A percentile compares a stretch with the other conserved stretches of the same genome.
Evolutionary conservation across 2,113 vertebrate genomes (phyloP).

Genomic region (Willisornis vidua): DNA sequence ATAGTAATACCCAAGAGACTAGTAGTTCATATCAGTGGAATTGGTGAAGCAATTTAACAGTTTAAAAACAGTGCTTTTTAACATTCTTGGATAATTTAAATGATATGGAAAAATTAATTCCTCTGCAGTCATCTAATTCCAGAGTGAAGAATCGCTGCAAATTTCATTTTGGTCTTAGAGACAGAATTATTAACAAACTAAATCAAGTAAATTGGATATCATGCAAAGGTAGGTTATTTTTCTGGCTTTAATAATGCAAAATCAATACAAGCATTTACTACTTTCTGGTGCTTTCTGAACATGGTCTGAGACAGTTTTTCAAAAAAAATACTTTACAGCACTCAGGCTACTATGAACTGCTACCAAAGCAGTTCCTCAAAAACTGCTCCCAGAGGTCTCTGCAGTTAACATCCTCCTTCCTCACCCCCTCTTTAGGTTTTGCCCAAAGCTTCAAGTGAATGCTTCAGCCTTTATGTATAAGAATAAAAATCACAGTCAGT

Average conservation of each 20-base stretch:
- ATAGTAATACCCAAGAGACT: background rate
- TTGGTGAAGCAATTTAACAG: background rate
- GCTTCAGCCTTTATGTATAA: background rate
- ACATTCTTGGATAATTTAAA: background rate
- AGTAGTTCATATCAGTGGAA: background rate
- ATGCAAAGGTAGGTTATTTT: constrained; percentile 22
- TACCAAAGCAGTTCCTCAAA: background rate
- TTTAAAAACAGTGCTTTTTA: background rate
- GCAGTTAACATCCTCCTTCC: background rate
- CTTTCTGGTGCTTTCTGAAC: background rate
- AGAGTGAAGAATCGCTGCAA: background rate
- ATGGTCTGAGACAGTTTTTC: background rate
- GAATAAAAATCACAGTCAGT: background rate
- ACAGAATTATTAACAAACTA: background rate
- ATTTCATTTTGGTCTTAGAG: background rate
- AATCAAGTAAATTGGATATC: constrained; percentile 21
- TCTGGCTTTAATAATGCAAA: constrained; percentile 38
- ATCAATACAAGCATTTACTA: constrained; percentile 48
- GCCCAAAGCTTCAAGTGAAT: background rate
- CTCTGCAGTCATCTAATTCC: background rate
- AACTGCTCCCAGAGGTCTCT: background rate
- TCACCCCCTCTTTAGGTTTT: background rate
- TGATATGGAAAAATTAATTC: background rate
- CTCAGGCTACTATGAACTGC: background rate
- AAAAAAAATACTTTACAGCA: background rate